Percentiles rank a stretch among this genome's conserved stretches.
These are phyloP conservation scores for Acanthurus tractus DNA, from an alignment of 2,797 vertebrate genomes.

Conservation along the genomic window DNA sequence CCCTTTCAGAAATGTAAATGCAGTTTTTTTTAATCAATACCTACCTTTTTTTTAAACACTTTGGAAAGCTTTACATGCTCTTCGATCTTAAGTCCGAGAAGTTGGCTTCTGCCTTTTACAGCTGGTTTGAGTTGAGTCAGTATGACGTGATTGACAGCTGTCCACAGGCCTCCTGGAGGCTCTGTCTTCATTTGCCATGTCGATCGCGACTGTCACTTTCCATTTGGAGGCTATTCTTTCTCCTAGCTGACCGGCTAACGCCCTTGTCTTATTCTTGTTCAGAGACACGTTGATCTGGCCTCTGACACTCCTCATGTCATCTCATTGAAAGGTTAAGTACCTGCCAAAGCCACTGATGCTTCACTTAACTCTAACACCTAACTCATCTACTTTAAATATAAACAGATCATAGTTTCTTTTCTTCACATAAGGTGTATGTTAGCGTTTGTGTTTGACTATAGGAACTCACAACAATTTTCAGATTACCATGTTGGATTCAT, in stretches of 20 bases:
- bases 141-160: constrained; percentile 66
- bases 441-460: background rate
- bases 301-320: constrained; percentile 6
- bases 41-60: background rate
- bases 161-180: constrained; percentile 46
- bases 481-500: constrained; percentile 19
- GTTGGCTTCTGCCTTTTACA: constrained; percentile 14
- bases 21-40: background rate
- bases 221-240: constrained; percentile 57
- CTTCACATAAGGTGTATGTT: background rate
- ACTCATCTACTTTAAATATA: background rate
- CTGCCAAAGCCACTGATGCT: constrained; percentile 14
- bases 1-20: background rate
- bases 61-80: background rate
- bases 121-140: constrained; percentile 36
- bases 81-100: constrained; percentile 22
- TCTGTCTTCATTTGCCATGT: constrained; percentile 65
- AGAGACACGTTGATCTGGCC: background rate
- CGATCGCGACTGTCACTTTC: constrained; percentile 69
- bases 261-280: constrained; percentile 35
- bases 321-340: constrained; percentile 24
- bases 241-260: constrained; percentile 10
- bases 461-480: background rate
- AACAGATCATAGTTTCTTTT: background rate
- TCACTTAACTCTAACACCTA: background rate